Conservation (phyloP, 2,113 vertebrate genomes). For the Psilopogon haemacephalus region DNA sequence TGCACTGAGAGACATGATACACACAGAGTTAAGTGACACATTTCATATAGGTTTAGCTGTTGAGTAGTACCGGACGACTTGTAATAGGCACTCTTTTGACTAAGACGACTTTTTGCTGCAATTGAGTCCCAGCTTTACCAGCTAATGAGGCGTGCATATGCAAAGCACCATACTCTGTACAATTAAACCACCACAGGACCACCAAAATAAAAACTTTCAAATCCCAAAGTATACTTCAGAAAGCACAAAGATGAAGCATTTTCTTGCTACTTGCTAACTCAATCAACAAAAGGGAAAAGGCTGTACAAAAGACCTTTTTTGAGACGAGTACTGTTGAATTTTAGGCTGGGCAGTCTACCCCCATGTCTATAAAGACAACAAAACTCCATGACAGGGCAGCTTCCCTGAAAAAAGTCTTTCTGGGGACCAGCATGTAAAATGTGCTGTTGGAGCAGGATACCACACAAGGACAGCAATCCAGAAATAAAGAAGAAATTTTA, state of each 20-base stretch:
- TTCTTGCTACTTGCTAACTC: not conserved
- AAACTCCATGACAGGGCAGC: not conserved
- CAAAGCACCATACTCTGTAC: not conserved
- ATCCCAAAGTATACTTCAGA: not conserved
- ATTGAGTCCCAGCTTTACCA: not conserved
- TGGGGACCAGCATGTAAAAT: not conserved
- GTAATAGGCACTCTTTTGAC: not conserved
- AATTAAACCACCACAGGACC: not conserved
- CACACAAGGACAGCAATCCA: not conserved
- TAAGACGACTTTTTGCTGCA: constrained; percentile 8
- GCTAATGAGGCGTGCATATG: not conserved
- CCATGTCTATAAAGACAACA: not conserved
- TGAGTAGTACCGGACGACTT: not conserved
- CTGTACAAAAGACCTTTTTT: not conserved
- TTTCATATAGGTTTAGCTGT: not conserved
- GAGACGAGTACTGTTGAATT: not conserved
- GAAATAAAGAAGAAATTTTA: not conserved
- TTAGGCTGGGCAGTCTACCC: not conserved
- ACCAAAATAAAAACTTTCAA: not conserved
- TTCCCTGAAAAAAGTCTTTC: not conserved
- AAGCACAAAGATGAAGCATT: not conserved
- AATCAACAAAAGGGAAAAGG: not conserved
- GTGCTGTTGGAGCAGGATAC: not conserved
- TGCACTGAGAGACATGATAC: not conserved
- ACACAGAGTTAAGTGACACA: not conserved